phyloP scores from a whole-genome alignment of 2,888 invertebrate genomes.

The Pilophorus perplexus region DNA sequence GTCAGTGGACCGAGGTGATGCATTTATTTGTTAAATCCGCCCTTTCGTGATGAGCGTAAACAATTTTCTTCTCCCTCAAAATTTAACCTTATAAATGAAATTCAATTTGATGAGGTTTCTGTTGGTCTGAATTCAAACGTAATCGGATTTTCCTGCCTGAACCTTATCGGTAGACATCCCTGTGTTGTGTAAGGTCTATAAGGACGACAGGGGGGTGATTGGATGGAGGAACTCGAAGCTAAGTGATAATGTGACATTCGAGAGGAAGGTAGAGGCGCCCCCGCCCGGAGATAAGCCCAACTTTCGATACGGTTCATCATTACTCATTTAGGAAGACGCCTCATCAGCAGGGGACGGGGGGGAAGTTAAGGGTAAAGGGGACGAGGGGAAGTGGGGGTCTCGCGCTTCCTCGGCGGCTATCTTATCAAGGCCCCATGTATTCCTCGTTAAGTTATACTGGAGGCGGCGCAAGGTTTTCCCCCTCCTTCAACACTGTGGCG shows the following conservation, averaged over 20 bases:
- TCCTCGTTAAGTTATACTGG: conserved; percentile 45
- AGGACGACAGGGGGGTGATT: conserved; percentile 9
- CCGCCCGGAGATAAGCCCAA: conserved; percentile 36
- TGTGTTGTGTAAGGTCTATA: too few species aligned
- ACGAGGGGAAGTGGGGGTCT: conserved; percentile 1
- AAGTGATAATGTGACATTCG: conserved; percentile 42
- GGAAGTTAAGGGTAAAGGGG: not conserved
- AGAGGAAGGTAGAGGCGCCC: conserved; percentile 36
- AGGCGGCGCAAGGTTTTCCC: conserved; percentile 2
- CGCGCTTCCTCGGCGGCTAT: conserved; percentile 40
- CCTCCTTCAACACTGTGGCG: too few species aligned
- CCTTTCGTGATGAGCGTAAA: too few species aligned
- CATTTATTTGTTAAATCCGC: too few species aligned
- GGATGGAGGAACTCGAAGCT: conserved; percentile 22
- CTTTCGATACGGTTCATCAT: conserved; percentile 42
- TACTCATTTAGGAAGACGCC: conserved; percentile 42
- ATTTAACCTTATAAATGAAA: too few species aligned
- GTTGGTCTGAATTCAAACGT: too few species aligned
- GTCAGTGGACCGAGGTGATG: too few species aligned
- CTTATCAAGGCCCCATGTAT: conserved; percentile 45
- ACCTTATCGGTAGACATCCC: too few species aligned
- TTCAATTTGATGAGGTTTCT: too few species aligned
- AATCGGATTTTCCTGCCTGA: too few species aligned
- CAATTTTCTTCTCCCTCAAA: too few species aligned
- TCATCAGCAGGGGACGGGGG: conserved; percentile 30